phyloP scores from a whole-genome alignment of 1,140 invertebrate genomes.

The Papilio machaon region DNA sequence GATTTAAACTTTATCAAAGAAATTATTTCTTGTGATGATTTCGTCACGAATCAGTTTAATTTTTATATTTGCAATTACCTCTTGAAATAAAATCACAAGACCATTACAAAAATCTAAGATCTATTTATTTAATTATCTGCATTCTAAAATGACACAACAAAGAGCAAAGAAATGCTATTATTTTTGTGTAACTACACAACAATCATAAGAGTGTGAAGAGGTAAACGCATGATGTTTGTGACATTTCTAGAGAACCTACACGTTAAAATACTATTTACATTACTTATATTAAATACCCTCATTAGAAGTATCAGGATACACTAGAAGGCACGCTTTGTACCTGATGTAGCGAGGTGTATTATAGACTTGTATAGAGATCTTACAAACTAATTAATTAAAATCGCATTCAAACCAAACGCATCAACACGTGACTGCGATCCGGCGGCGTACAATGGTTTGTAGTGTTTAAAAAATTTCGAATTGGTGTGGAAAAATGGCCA shows the following conservation, averaged over 20 bases:
- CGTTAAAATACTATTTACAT: constrained; percentile 57
- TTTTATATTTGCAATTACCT: neutral
- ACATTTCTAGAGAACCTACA: constrained; percentile 14
- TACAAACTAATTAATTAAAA: constrained; percentile 12
- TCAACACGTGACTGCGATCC: neutral
- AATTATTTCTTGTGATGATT: neutral
- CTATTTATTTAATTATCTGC: neutral
- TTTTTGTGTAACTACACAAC: constrained; percentile 1
- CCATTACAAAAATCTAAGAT: neutral
- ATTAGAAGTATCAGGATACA: constrained; percentile 54
- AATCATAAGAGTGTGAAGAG: neutral
- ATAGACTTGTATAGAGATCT: constrained; percentile 31
- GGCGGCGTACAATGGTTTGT: too few species aligned
- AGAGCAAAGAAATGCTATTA: neutral
- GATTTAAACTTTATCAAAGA: neutral
- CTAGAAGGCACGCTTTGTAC: constrained; percentile 75
- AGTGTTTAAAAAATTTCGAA: too few species aligned
- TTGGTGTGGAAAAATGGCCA: too few species aligned
- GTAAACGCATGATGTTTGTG: constrained; percentile 19
- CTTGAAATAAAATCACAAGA: neutral
- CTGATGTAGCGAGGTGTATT: constrained; percentile 55
- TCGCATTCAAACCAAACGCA: neutral
- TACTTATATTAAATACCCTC: constrained; percentile 67
- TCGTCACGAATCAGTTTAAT: neutral
- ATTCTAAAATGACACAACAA: neutral